Evolutionary conservation across 2,888 invertebrate species (phyloP), one percentile per base, ranked within the genome.

Genomic region (Miltochrista miniata): DNA sequence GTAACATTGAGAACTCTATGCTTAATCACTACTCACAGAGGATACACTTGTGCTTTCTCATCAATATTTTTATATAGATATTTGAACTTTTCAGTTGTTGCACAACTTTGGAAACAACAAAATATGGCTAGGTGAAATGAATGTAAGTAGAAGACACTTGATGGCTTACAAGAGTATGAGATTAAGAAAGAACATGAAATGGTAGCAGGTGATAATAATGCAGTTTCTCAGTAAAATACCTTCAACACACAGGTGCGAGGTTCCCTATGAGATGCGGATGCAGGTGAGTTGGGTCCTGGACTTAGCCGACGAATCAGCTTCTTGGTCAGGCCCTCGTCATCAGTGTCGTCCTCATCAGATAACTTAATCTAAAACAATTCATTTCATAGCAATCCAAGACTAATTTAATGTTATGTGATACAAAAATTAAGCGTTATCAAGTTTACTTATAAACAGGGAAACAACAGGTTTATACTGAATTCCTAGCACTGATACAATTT

Each of bases 171-270:
- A 24, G 5, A 4, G 18, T 5, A 24, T 24, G 18, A 24, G 5
- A 24, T 5, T 24, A 24, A 24, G 5, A 5, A 24, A n/a, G n/a
- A n/a, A n/a, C n/a, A n/a, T n/a, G n/a, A 4, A 24, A 5, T 24
- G 18, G 18, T 4, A 24, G 18, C 18, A 24, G 18, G 2, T 24
- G 18, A 5, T 24, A 24, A 4, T 24, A 24, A 24, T 24, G 18
- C 3, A 24, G 31, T 8, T 2, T 10, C 31, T 31, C 8, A 31
- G 10, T 31, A 31, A 9, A 31, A 31, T 31, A 90, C 95, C 70
- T 96, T 94, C 8, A 96, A 92, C 10, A 97, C 96, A 87, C 97
- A 96, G 37, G 95, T 94, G 30, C 96, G 92, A 2, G 96, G 96
- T 74, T 96, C 97, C 33, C 96, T 92, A 39, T 94, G 94, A 0